Base-by-base conservation (phyloP, 2,888 invertebrate genomes). In the Drosophila tanythrix region DNA sequence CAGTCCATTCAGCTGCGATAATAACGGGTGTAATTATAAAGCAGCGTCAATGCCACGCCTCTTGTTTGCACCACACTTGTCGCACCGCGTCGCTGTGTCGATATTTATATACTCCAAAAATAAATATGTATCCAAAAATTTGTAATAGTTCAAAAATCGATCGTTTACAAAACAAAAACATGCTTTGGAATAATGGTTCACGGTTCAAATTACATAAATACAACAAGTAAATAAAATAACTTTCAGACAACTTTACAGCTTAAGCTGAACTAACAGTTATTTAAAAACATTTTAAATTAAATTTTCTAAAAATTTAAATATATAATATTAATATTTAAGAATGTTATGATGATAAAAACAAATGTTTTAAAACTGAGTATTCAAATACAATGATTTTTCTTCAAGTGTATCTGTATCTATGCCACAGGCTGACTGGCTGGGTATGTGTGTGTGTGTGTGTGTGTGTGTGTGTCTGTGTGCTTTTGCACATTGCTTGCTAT, bases 11-110 rank as follows among this genome's bases (percentile, higher is more conserved):
- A 79, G 72, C 62, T 56, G 63, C 60, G 58, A 69, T 79, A 76
- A 79, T 79, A 79, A 72, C 57, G 57, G 43, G 63, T 81, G 74
- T 85, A 88, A 85, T 88, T 85, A 76, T 82, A 79, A 78, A 68
- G 64, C 66, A 35, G 51, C 27, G 46, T 40, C 66, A 56, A 38
- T 55, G 51, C 57, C 66, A 66, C 79, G 70, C 87, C 82, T 58
- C 57, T 57, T 74, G 48, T 81, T 74, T 81, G 71, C 62, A 67
- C 56, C 70, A 68, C 84, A 74, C 82, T 76, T 73, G 71, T 55
- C 68, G 68, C 64, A 60, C 43, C 38, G 27, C 65, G 10, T 27
- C n/a, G 25, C 63, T 25, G 52, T 25, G 25, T 27, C 38, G 38
- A 29, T 36, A 7, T 52, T 46, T 25, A 1, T 21, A 11, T 66